phyloP scores from a whole-genome alignment of 2,888 invertebrate species.

The Macrostomum cliftonense region DNA sequence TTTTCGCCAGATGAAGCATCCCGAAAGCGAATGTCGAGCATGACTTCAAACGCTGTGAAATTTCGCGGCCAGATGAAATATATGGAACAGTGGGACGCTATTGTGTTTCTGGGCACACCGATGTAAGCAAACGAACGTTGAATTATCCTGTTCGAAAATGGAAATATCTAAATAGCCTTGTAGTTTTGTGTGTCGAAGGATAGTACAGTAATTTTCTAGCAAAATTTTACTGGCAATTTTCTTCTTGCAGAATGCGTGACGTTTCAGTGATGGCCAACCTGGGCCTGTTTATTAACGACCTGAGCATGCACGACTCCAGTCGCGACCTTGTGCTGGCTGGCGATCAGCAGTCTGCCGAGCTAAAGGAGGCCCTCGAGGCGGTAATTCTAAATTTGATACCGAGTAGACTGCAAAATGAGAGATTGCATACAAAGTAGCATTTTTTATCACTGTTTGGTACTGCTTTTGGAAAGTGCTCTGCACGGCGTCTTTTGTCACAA shows the following conservation, averaged over 20 bases:
- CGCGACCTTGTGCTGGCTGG: constrained; percentile 84
- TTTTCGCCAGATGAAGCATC: constrained; percentile 69
- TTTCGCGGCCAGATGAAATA: constrained; percentile 93
- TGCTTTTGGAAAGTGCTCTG: too few species aligned
- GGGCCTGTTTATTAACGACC: constrained; percentile 83
- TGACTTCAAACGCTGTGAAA: constrained; percentile 39
- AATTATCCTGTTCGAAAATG: constrained; percentile 60
- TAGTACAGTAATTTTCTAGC: too few species aligned
- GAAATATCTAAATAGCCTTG: too few species aligned
- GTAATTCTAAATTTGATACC: too few species aligned
- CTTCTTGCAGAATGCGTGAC: constrained; percentile 56
- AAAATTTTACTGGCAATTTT: too few species aligned
- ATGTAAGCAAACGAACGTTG: constrained; percentile 72
- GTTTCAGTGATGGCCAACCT: constrained; percentile 73
- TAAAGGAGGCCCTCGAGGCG: constrained; percentile 71
- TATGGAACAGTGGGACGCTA: constrained; percentile 92
- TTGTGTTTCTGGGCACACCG: constrained; percentile 86
- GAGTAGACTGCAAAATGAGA: too few species aligned
- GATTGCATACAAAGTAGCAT: too few species aligned
- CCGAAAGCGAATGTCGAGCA: constrained; percentile 56
- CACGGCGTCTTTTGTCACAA: too few species aligned
- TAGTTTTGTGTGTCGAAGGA: too few species aligned
- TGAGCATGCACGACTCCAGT: constrained; percentile 94
- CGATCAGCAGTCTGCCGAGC: constrained; percentile 85
- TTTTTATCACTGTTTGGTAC: too few species aligned